Conservation (phyloP, 92 coral and sea anemone genomes). For the Actinernus sp. region DNA sequence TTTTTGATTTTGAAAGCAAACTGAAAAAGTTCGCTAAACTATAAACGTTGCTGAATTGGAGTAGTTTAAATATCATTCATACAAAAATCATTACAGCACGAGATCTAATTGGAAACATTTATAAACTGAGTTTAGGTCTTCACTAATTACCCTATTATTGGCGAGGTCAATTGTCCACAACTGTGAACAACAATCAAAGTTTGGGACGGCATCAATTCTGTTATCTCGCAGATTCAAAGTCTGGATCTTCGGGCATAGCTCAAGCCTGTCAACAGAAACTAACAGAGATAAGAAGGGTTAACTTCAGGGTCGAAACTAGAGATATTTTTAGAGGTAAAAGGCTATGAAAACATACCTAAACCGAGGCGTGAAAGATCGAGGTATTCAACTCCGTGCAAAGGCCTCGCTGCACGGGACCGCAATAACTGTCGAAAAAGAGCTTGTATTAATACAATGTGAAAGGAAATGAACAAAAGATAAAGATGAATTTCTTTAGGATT, state of each 20-base stretch:
- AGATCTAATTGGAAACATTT: too few species aligned
- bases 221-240: constrained; percentile 78
- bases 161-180: constrained; percentile 98
- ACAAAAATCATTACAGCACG: too few species aligned
- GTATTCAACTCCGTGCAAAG: constrained; percentile 80
- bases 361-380: constrained; percentile 91
- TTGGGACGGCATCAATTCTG: constrained; percentile 81
- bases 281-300: constrained; percentile 1
- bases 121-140: too few species aligned
- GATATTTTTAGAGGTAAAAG: background rate
- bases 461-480: background rate
- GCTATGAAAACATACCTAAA: constrained; percentile 65
- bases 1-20: too few species aligned
- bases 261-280: constrained; percentile 92
- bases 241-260: constrained; percentile 91
- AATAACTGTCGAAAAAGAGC: constrained; percentile 67
- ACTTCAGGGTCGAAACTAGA: background rate
- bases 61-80: too few species aligned
- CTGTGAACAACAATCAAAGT: constrained; percentile 88
- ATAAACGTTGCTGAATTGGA: too few species aligned
- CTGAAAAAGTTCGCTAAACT: too few species aligned
- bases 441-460: background rate
- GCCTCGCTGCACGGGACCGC: constrained; percentile 91
- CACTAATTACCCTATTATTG: constrained; percentile 84
- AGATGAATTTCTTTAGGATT: background rate